Base-by-base conservation (phyloP, 2,113 vertebrate species). In the Erpornis zantholeuca region DNA sequence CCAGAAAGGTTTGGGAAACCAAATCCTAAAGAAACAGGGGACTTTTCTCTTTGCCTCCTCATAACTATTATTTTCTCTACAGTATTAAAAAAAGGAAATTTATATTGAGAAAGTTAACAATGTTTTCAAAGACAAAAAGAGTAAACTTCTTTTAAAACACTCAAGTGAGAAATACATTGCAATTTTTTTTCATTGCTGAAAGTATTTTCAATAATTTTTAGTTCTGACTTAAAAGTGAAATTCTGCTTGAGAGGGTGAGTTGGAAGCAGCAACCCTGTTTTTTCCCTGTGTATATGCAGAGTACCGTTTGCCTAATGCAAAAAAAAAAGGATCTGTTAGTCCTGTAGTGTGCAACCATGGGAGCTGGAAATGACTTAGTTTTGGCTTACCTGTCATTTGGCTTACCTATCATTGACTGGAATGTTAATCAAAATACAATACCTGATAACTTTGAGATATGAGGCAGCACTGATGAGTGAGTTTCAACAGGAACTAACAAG, bases 111-210 rank as follows among this genome's bases (percentile, higher is more conserved):
- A 82, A 69, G 1, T 60, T 85, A 85, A 25, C 7, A 33, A 2
- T 28, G 14, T 87, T 59, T 87, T 82, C 19, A 22, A 91, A 89
- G 36, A 42, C 2, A 35, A 8, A 20, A 53, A 65, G 22, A 60
- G 3, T 9, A 85, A 33, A 33, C 60, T 94, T 72, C n/a, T 82
- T 68, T 82, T 57, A 73, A 91, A 92, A 69, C 6, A 18, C 7
- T 61, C 49, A 47, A 8, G 0, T n/a, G 82, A 85, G 11, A 85
- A 64, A 50, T 25, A 14, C 0, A 0, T 5, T 40, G 7, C 9
- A 84, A 6, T 33, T 76, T 29, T 68, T 88, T 88, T 38, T 72
- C 61, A 38, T 50, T 94, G 54, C 25, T 68, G 8, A 82, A 52
- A 60, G 4, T 33, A 4, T 79, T 86, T 86, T 57, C 31, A 69